These are phyloP conservation scores for Lepidurus packardi DNA, from an alignment of 1,140 invertebrate genomes.

Conservation along the genomic window DNA sequence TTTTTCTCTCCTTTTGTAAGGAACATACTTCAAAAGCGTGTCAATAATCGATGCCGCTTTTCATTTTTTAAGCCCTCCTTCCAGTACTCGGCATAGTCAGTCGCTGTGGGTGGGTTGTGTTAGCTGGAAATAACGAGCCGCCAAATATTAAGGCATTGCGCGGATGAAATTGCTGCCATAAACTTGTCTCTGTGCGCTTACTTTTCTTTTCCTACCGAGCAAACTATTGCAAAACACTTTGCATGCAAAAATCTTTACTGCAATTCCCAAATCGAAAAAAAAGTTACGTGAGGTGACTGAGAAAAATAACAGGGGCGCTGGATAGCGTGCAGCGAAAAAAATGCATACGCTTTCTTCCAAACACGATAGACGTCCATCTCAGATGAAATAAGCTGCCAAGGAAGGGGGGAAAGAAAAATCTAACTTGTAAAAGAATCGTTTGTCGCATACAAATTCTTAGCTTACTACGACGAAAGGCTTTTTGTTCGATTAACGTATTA, in stretches of 20 bases:
- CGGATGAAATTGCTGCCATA: neutral
- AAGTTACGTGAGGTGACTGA: neutral
- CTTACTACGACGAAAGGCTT: constrained; percentile 4
- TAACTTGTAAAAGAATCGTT: neutral
- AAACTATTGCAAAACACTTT: constrained; percentile 2
- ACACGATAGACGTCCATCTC: neutral
- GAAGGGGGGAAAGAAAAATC: neutral
- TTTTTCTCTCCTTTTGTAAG: neutral
- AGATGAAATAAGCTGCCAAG: neutral
- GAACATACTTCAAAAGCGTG: neutral
- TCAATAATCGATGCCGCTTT: constrained; percentile 3
- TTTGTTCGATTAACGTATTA: neutral
- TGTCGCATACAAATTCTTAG: neutral
- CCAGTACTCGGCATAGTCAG: neutral
- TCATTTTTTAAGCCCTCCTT: neutral
- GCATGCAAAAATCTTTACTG: neutral
- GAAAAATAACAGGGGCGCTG: neutral
- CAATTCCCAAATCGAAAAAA: neutral
- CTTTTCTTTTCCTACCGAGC: neutral
- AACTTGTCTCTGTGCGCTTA: neutral
- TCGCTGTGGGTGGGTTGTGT: neutral
- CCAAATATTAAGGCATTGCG: neutral
- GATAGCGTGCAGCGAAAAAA: neutral
- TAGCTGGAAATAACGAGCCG: neutral
- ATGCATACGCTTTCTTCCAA: neutral